Evolutionary conservation across 2,888 invertebrate genomes (phyloP), one percentile per base, ranked within the genome.

Genomic region (Drosophila formosana): DNA sequence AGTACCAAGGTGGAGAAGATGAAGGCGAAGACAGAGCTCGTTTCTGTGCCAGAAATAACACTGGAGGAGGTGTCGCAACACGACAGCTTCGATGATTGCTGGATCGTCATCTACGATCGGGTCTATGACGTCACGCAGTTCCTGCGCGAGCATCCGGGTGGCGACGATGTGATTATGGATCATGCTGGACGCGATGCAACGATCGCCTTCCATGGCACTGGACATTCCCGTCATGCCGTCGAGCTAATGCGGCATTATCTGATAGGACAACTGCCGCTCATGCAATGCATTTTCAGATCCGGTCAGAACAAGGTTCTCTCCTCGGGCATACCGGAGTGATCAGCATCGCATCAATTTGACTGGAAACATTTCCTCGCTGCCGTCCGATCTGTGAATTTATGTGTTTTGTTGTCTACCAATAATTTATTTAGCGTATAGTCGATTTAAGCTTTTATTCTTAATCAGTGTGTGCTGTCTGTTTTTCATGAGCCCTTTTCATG

Each of bases 161-260:
- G 97, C 6, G 94, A 94, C 9, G 97, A 97, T 72, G 94, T 97
- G 18, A 94, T 98, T 80, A 91, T 97, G 80, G 97, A 98, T 87
- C 95, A 96, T 91, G 97, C 97, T 0, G 97, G 97, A 0, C 94
- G 96, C 9, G 97, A 97, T 91, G 97, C 97, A 0, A 97, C 96
- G 28, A 93, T 96, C 2, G 96, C 97, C 0, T 97, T 97, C 92
- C 94, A 96, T 13, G 95, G 96, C 51, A 95, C 96, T 0, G 97
- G 97, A 0, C 97, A 97, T 89, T 95, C 96, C 3, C 93, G 93
- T 11, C 93, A 93, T 69, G 96, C 96, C 0, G 92, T 94, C 28
- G 93, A 94, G 68, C 94, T 94, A 25, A 93, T 97, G 68, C 94
- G 95, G 45, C 94, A 94, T n/a, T 96, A 95, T 91, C 92, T 95